Conservation (phyloP, 2,797 vertebrate genomes). For the Anguilla anguilla region DNA sequence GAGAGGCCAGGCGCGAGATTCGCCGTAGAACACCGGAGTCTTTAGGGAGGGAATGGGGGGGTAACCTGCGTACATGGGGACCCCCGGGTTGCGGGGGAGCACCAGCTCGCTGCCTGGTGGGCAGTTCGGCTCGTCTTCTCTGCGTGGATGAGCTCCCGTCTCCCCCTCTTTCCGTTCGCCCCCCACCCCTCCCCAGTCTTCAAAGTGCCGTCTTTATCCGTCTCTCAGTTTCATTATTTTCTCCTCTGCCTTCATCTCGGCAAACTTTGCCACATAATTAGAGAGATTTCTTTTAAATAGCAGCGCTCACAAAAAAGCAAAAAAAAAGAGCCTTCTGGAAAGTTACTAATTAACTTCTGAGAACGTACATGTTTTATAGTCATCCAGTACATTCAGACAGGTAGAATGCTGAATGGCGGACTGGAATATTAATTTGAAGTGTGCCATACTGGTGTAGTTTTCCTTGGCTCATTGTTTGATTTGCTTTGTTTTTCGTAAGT, state of each 20-base stretch:
- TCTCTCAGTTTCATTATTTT: conserved; percentile 44
- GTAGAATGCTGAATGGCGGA: conserved; percentile 28
- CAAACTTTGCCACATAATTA: conserved; percentile 54
- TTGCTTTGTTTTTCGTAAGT: conserved; percentile 41
- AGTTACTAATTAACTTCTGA: conserved; percentile 55
- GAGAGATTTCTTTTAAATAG: conserved; percentile 55
- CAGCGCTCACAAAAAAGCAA: conserved; percentile 37
- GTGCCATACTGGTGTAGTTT: conserved; percentile 24
- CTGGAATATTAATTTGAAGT: conserved; percentile 36
- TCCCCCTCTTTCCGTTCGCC: no score
- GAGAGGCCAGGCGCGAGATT: no score
- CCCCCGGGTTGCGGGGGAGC: neutral
- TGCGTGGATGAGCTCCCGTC: neutral
- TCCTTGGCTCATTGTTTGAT: conserved; percentile 35
- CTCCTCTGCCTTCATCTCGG: conserved; percentile 40
- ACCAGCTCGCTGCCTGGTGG: neutral
- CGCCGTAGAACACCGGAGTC: no score
- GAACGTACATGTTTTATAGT: conserved; percentile 44
- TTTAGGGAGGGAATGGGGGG: no score
- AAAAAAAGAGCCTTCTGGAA: conserved; percentile 41
- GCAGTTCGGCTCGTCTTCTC: neutral
- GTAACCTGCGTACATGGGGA: no score
- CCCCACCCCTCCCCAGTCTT: conserved; percentile 31
- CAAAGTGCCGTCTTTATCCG: conserved; percentile 43
- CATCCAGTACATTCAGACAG: conserved; percentile 37